These are phyloP conservation scores for Proisotoma minuta DNA, from an alignment of 2,888 invertebrate species.

Conservation along the genomic window DNA sequence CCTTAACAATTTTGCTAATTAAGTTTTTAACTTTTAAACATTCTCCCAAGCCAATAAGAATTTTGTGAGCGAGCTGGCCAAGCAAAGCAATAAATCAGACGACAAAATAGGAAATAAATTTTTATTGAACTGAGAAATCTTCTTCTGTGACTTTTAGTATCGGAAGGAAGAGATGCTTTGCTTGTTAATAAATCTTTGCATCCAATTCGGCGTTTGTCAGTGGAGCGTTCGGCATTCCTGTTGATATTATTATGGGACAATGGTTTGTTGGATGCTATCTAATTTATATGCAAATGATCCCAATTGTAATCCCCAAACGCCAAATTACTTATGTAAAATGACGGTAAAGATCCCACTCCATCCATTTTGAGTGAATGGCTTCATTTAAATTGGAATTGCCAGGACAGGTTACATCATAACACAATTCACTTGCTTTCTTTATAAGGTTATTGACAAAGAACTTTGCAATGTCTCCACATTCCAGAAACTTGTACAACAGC, in stretches of 20 bases:
- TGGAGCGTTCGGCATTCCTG: background rate
- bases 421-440: background rate
- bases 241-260: background rate
- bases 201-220: slow-evolving; percentile 13
- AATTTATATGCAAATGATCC: slow-evolving; percentile 13
- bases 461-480: slow-evolving; percentile 13
- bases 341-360: slow-evolving; percentile 13
- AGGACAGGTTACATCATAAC: background rate
- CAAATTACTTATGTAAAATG: slow-evolving; percentile 2
- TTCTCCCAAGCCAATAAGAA: too few relatives aligned
- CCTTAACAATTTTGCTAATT: too few relatives aligned
- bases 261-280: slow-evolving; percentile 1
- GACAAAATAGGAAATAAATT: too few relatives aligned
- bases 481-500: slow-evolving; percentile 14
- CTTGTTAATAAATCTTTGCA: slow-evolving; percentile 12
- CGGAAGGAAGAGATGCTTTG: slow-evolving; percentile 4
- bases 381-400: slow-evolving; percentile 10
- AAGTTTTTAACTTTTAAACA: too few relatives aligned
- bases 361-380: slow-evolving; percentile 7
- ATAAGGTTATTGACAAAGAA: slow-evolving; percentile 15
- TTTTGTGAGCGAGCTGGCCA: too few relatives aligned
- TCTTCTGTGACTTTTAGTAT: too few relatives aligned
- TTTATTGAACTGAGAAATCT: too few relatives aligned
- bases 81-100: too few relatives aligned
- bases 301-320: slow-evolving; percentile 9